Base-by-base conservation (phyloP, 2,888 invertebrate species). In the Plagodis dolabraria region DNA sequence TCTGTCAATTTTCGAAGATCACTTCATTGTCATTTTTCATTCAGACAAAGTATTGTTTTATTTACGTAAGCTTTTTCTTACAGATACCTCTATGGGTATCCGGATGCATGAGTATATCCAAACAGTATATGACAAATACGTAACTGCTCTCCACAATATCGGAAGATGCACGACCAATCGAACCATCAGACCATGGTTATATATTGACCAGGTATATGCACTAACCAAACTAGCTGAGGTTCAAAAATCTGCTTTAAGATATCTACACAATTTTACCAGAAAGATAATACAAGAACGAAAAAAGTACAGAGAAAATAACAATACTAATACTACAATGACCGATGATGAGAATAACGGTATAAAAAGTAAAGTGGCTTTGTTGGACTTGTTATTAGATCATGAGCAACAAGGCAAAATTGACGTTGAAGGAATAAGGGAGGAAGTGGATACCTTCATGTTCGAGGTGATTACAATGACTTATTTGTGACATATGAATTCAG, bases 361-460 rank as follows among this genome's bases (percentile, higher is more conserved):
- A 6, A 86, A 82, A 49, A 92, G 91, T 57, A 93, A 91, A 57
- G 84, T 93, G 77, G 94, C 94, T 0, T 94, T 96, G 82, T 78
- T 96, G 58, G 96, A 96, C 80, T 82, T 95, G 36, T 75, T 96
- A 5, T 73, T 96, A 6, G 92, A 94, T 53, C 91, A 94, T 36
- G 93, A 92, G 65, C 88, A 92, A 49, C 90, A 94, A 62, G 94
- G 94, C 0, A 85, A 84, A 5, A 83, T 96, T 22, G 93, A 93
- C 11, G 91, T 94, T 67, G 76, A 91, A 33, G 95, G 95, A 55
- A 94, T 96, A 49, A 88, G 94, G 57, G 95, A 95, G 74, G 95
- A 96, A 85, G 95, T 96, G 0, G 95, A 96, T 67, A 96, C 96
- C 0, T 95, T 96, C 69, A 94, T 95, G 94, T 96, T 96, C 83